Evolutionary conservation across 2,888 invertebrate genomes (phyloP).

Genomic region (Scaptomyza reducta): DNA sequence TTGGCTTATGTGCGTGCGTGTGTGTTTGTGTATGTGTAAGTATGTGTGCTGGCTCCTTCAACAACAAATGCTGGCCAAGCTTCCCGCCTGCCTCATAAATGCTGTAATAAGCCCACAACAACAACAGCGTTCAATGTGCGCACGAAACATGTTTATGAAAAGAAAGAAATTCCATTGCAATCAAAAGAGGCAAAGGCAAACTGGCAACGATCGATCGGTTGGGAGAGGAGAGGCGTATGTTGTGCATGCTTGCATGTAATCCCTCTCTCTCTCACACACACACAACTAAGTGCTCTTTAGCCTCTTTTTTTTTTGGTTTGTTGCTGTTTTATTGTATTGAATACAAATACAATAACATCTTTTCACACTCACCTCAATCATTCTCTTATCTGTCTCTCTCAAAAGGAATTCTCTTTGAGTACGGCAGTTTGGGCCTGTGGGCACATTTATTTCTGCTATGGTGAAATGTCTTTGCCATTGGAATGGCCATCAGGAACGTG

Average conservation of each 20-base stretch:
- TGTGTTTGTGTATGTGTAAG: slow-evolving; percentile 8
- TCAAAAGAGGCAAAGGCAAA: slow-evolving; percentile 58
- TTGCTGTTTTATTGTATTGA: slow-evolving; percentile 11
- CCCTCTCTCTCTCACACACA: slow-evolving; percentile 26
- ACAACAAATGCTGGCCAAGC: slow-evolving; percentile 45
- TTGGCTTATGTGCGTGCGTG: slow-evolving; percentile 56
- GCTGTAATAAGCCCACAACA: slow-evolving; percentile 72
- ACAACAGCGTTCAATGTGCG: slow-evolving; percentile 33
- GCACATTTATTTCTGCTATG: slow-evolving; percentile 65
- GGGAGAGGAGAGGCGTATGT: slow-evolving; percentile 56
- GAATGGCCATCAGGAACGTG: slow-evolving; percentile 30
- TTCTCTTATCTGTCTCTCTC: slow-evolving; percentile 16
- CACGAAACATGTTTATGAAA: slow-evolving; percentile 78
- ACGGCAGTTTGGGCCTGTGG: slow-evolving; percentile 56
- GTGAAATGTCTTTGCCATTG: slow-evolving; percentile 54
- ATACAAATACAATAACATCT: slow-evolving; percentile 17
- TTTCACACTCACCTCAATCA: slow-evolving; percentile 3
- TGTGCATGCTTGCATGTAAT: slow-evolving; percentile 67
- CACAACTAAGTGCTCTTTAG: slow-evolving; percentile 30
- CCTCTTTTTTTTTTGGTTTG: slow-evolving; percentile 28
- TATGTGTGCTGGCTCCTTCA: slow-evolving; percentile 56
- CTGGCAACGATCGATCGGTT: slow-evolving; percentile 45
- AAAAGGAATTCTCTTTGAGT: slow-evolving; percentile 26
- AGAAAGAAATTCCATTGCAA: slow-evolving; percentile 81
- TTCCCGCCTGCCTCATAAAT: slow-evolving; percentile 64